Base-by-base conservation (phyloP, 2,888 invertebrate genomes). In the Noctuana brunneofusca region DNA sequence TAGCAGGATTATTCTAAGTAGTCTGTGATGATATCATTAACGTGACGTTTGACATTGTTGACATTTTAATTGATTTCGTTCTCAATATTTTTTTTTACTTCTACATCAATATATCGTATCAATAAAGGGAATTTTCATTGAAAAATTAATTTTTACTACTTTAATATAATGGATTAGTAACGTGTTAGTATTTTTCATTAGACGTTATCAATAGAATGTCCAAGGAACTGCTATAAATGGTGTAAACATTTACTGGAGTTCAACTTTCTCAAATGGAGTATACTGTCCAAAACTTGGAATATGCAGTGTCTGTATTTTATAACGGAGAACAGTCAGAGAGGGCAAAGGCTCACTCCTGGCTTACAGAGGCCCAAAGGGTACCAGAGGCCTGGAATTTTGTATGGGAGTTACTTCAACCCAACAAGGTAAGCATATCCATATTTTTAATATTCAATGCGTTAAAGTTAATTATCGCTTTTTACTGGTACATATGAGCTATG, bases 321-420 rank as follows among this genome's bases (percentile, higher is more conserved):
- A 90, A 90, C 69, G 89, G 90, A 75, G 93, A 86, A 73, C 93
- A 78, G 78, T 86, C 80, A 50, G 95, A 96, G 71, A 95, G 96
- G 75, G 94, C 95, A 11, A 94, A 95, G 71, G 95, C 96, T 65
- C 97, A 97, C 78, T 93, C 95, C 50, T 98, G 97, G 97, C 93
- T 98, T 49, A 95, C 96, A 41, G 93, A 94, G 69, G 96, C 96
- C 11, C 98, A 98, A 84, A 93, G 94, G 69, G 97, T 97, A 22
- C 94, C 95, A 1, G 95, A 97, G 81, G 98, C 98, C 30, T 98
- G 98, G 98, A 95, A 94, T 72, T 97, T 98, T 83, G 95, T 97
- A 5, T 98, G 98, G 98, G 95, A 97, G 67, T 92, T 98, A 27
- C 92, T 98, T 71, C 94, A 95, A 77, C 94, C 95, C 8, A 94